Base-by-base conservation (phyloP, 2,888 invertebrate genomes). In the Megastigmus dorsalis region DNA sequence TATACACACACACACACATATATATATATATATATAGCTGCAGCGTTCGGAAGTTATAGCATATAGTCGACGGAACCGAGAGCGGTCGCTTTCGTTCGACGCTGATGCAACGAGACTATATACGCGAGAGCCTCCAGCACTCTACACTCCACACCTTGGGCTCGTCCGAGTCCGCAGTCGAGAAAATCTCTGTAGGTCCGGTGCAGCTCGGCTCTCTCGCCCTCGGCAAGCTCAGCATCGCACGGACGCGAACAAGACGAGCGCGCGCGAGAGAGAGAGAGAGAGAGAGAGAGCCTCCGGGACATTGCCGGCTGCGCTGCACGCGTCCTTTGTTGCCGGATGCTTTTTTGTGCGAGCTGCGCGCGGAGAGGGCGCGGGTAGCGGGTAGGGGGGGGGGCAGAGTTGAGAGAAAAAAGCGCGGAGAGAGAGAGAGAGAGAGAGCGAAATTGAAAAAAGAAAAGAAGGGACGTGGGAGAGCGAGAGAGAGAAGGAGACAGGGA, bases 401-500 rank as follows among this genome's bases (percentile, higher is more conserved):
- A 13, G 13, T 13, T n/a, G 43, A 43, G 9, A 10, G 18, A 63
- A 63, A 41, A 45, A 36, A 63, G 55, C 48, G 62, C n/a, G 33
- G 54, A 28, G 33, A 55, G 20, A 38, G 55, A 57, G 50, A 41
- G 26, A 36, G 55, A 66, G 71, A 28, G 69, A 62, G 68, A 62
- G 60, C 41, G 59, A 54, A 55, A 45, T 50, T 26, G 55, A 54
- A 74, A 59, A 74, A 71, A 57, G 43, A 65, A 41, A 13, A 9
- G 63, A 74, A 66, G 54, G 76, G 66, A 74, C 70, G 68, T 26
- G 18, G 30, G 30, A 15, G 23, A 26, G 52, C 13, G 41, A 30
- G 30, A 65, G 26, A 38, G 52, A 65, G 28, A 13, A 15, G 33
- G 77, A 75, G 26, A 38, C 38, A 65, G 28, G 9, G 26, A 38